Base-by-base conservation (phyloP, 2,888 invertebrate genomes). In the Drosophila rubida region DNA sequence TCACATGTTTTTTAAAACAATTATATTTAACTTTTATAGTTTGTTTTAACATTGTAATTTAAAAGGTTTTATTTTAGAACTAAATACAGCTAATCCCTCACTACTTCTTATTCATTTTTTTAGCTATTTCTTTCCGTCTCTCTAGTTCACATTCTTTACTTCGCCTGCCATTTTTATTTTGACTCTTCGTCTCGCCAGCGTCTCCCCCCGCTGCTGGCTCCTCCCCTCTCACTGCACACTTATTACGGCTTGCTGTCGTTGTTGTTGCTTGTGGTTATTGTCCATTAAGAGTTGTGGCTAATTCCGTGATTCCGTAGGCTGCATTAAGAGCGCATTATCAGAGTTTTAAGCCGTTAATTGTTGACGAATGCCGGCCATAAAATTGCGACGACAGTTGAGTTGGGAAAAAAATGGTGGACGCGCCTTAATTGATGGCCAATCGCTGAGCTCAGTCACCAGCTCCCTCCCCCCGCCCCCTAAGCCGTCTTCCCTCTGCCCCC, bases 351-450 rank as follows among this genome's bases (percentile, higher is more conserved):
- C 57, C 59, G 59, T 42, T 69, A 62, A 73, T 70, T 58, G 72
- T 82, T 87, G 88, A 83, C 79, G 82, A 76, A 83, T 87, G 76
- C 73, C 59, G 62, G 11, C 62, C 70, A 65, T 85, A 54, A 54
- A 54, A 54, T 22, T 23, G 39, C 60, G 67, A 55, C 64, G 63
- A 79, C 63, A 79, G 72, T 61, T 66, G 65, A 71, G 62, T 65
- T n/a, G n/a, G n/a, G n/a, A 66, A 76, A 86, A n/a, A 32, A 78
- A 87, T 85, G 88, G 69, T 63, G 82, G 69, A 68, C 66, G 57
- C 42, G 42, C n/a, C 27, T 75, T 83, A 78, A 73, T 78, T 64
- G 71, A 73, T 69, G 65, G 55, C 69, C 74, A 62, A 65, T 73
- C 57, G 49, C 49, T 14, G 44, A 39, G 57, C 32, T 13, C 5